A percentile compares a stretch with the other conserved stretches of the same genome.
Evolutionary conservation across 2,888 invertebrate genomes (phyloP).

Genomic region (Rhogogaster chlorosoma): DNA sequence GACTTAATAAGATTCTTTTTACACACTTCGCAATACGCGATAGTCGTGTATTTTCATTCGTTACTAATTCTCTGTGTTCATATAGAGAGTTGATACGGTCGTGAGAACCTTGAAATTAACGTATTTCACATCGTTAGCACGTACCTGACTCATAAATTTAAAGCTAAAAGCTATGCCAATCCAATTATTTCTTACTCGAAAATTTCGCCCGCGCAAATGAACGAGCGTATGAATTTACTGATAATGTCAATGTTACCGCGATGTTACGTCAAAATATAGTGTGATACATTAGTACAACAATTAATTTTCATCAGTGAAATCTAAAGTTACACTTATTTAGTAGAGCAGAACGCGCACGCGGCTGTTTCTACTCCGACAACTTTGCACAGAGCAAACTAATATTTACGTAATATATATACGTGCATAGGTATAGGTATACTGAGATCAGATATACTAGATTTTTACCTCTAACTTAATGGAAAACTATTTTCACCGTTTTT

Average conservation of each 20-base stretch:
- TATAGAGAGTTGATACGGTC: slow-evolving; percentile 23
- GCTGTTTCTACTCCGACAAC: neutral
- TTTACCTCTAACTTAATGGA: neutral
- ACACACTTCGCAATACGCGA: slow-evolving; percentile 10
- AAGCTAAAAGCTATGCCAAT: neutral
- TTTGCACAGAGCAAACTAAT: neutral
- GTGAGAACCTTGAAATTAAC: slow-evolving; percentile 39
- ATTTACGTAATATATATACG: slow-evolving; percentile 20
- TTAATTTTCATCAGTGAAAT: slow-evolving; percentile 46
- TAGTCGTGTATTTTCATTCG: neutral
- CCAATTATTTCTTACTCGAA: neutral
- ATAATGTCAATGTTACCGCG: slow-evolving; percentile 1
- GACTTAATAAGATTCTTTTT: neutral
- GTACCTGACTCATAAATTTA: slow-evolving; percentile 1
- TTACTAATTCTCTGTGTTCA: slow-evolving; percentile 33
- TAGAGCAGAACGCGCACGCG: slow-evolving; percentile 27
- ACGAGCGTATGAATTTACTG: neutral
- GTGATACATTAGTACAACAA: neutral
- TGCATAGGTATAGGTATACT: neutral
- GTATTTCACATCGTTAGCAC: slow-evolving; percentile 36
- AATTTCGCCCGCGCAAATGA: neutral
- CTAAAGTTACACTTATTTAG: slow-evolving; percentile 34
- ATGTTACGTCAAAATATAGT: neutral
- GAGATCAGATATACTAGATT: slow-evolving; percentile 7
- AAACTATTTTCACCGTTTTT: slow-evolving; percentile 24